Evolutionary conservation across 2,888 invertebrate genomes (phyloP).

Genomic region (Argyra leucocephala): DNA sequence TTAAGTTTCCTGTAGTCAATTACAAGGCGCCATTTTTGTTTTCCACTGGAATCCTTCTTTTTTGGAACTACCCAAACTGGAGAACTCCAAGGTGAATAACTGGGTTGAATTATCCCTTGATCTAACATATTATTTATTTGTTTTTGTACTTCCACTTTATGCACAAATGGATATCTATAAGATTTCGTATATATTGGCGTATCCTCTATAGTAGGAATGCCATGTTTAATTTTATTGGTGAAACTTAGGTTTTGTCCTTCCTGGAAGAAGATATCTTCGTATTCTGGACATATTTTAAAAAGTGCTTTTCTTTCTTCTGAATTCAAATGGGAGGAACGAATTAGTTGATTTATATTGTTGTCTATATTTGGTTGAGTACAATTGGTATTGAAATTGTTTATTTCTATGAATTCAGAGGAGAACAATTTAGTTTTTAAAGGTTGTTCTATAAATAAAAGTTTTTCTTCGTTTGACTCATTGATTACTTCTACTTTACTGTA

Average conservation of each 20-base stretch:
- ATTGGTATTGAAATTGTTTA: neutral
- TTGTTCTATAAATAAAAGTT: neutral
- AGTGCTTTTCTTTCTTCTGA: conserved; percentile 7
- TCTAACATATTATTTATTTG: conserved; percentile 12
- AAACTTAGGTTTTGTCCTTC: conserved; percentile 7
- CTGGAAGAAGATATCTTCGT: neutral
- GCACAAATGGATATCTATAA: conserved; percentile 11
- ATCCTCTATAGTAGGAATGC: conserved; percentile 2
- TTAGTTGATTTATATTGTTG: conserved; percentile 2
- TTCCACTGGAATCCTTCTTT: neutral
- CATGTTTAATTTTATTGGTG: conserved; percentile 11
- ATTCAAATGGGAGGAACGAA: conserved; percentile 5
- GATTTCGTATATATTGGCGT: conserved; percentile 11
- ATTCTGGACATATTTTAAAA: too few relatives aligned
- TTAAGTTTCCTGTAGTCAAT: neutral
- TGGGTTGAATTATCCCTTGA: conserved; percentile 12
- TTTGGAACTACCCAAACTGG: conserved; percentile 15
- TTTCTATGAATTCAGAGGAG: neutral
- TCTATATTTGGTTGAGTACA: neutral
- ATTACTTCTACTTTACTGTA: neutral
- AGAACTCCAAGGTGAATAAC: conserved; percentile 13
- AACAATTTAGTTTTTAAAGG: neutral
- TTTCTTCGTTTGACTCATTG: neutral
- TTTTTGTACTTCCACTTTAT: conserved; percentile 7
- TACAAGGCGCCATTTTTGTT: neutral